A percentile compares a stretch with the other conserved stretches of the same genome.
Evolutionary conservation across 2,888 invertebrate species (phyloP).

Genomic region (Volucella zonaria): DNA sequence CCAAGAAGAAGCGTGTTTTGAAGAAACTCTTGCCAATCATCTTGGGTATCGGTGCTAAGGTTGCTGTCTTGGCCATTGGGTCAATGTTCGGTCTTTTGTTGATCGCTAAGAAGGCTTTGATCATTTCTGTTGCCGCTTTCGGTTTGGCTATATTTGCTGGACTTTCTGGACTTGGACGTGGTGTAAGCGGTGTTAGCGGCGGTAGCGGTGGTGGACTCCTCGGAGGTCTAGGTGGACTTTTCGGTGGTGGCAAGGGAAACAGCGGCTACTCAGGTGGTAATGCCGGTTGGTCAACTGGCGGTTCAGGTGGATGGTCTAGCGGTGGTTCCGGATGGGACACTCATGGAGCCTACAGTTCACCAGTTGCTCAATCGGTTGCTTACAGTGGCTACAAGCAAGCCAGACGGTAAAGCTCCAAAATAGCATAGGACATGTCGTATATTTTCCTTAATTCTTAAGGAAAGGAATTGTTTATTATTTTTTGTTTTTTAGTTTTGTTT

Average conservation of each 20-base stretch:
- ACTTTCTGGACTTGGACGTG: slow-evolving; percentile 79
- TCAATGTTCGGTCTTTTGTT: slow-evolving; percentile 85
- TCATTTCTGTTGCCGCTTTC: slow-evolving; percentile 85
- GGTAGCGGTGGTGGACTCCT: slow-evolving; percentile 79
- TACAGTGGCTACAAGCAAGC: slow-evolving; percentile 83
- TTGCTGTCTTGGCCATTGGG: slow-evolving; percentile 84
- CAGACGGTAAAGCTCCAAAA: slow-evolving; percentile 78
- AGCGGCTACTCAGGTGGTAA: slow-evolving; percentile 45
- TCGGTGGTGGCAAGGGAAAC: slow-evolving; percentile 75
- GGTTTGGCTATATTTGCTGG: slow-evolving; percentile 84
- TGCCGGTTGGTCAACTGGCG: slow-evolving; percentile 79
- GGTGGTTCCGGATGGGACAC: slow-evolving; percentile 81
- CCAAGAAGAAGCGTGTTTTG: slow-evolving; percentile 84
- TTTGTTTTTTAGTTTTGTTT: slow-evolving; percentile 77
- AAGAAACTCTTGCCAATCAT: slow-evolving; percentile 85
- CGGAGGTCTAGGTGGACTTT: slow-evolving; percentile 79
- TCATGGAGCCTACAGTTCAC: slow-evolving; percentile 84
- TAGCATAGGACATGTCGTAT: slow-evolving; percentile 35
- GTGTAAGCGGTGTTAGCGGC: slow-evolving; percentile 78
- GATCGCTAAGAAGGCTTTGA: slow-evolving; percentile 86
- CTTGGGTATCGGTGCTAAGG: slow-evolving; percentile 85
- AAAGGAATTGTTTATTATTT: slow-evolving; percentile 28
- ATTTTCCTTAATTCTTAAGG: slow-evolving; percentile 22
- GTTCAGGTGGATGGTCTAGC: slow-evolving; percentile 75
- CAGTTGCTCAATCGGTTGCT: slow-evolving; percentile 84